Conservation (phyloP, 1,140 invertebrate species). For the Physella acuta region DNA sequence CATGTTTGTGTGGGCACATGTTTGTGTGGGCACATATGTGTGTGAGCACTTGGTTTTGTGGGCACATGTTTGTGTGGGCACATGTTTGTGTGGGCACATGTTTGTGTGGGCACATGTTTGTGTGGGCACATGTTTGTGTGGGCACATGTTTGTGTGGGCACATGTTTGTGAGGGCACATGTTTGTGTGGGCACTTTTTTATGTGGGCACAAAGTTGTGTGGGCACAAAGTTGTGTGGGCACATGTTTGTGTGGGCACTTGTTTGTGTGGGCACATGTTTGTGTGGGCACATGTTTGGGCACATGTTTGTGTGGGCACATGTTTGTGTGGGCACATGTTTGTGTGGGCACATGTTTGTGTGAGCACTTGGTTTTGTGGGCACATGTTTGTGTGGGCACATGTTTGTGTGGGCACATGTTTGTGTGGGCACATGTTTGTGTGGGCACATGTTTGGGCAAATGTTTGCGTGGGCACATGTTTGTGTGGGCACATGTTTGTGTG, state of each 20-base stretch:
- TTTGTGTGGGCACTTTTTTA: too few species aligned
- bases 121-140: too few species aligned
- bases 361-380: neutral
- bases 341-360: neutral
- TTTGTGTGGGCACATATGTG: too few species aligned
- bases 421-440: too few species aligned
- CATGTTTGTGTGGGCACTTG: slow-evolving; percentile 20
- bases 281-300: slow-evolving; percentile 2
- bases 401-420: too few species aligned
- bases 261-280: slow-evolving; percentile 22
- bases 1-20: slow-evolving; percentile 20
- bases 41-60: neutral
- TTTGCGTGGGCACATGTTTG: too few species aligned
- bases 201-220: too few species aligned
- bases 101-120: neutral
- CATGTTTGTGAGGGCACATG: too few species aligned
- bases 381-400: neutral
- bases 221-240: slow-evolving; percentile 9
- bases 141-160: too few species aligned
- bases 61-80: neutral
- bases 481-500: too few species aligned
- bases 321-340: neutral
- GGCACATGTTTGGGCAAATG: too few species aligned
- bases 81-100: neutral
- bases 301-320: neutral